Evolutionary conservation across 2,113 vertebrate species (phyloP), one percentile per base, ranked within the genome.

Genomic region (Oreochromis aureus): DNA sequence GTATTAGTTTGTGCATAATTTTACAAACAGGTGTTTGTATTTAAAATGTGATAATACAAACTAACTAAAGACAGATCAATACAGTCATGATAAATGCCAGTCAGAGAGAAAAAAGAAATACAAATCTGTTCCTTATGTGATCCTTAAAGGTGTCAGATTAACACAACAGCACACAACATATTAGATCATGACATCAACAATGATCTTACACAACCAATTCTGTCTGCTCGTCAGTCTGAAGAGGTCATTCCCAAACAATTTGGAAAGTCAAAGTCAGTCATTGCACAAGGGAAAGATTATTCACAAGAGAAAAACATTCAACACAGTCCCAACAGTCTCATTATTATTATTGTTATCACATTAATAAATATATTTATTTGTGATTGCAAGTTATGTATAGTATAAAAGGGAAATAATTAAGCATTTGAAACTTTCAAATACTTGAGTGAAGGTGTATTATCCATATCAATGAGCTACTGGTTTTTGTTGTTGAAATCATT

Each of bases 311-410:
- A 44, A 71, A 44, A 27, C 22, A 46, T 44, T 71, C n/a, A 46
- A 44, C 19, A 71, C 10, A 73, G 22, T 46, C 66, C 36, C 13
- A 46, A 24, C 39, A 73, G 39, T 44, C 39, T 73, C n/a, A 73
- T 16, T 41, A 24, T 24, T 0, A 41, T 69, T 66, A 66, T 66
- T 22, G 19, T 11, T 0, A 63, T 66, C 22, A 69, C 10, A 12
- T 44, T 44, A 13, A 13, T 44, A 5, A 5, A 44, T 44, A 10
- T 44, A 44, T 44, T 44, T 44, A 44, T 44, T 44, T 44, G 12
- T 44, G 11, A 44, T 41, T 69, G 19, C 19, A 69, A 69, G 63
- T 0, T 10, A 41, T 41, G 44, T 46, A 46, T 15, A 46, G 12
- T 46, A 46, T 46, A 46, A 46, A 46, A 44, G 11, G 2, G 12